These are phyloP conservation scores for Vireo altiloquus DNA, from an alignment of 2,113 vertebrate genomes.

Conservation along the genomic window DNA sequence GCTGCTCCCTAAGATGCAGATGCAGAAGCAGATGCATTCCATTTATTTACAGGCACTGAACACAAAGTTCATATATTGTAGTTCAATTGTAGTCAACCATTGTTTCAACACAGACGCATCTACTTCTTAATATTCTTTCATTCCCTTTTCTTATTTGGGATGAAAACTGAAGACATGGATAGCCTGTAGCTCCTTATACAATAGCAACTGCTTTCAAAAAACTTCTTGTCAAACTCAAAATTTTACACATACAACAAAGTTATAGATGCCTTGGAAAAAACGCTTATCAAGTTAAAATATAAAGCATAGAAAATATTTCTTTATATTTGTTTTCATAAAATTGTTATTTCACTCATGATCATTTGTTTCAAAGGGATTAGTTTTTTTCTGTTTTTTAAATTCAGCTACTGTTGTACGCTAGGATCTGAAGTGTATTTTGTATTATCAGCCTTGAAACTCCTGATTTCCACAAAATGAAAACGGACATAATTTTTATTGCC, in stretches of 20 bases:
- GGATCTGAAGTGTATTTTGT: not conserved
- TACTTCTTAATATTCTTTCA: not conserved
- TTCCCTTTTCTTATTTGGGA: not conserved
- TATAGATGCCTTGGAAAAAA: not conserved
- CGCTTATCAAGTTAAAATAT: not conserved
- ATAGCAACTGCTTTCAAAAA: not conserved
- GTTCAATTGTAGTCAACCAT: not conserved
- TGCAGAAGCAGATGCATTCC: not conserved
- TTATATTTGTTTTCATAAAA: not conserved
- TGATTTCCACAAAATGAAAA: not conserved
- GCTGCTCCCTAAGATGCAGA: not conserved
- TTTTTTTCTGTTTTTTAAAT: not conserved
- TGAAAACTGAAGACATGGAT: not conserved
- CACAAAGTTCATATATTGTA: not conserved
- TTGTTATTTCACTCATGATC: not conserved
- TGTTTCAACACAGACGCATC: not conserved
- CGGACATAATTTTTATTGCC: not conserved
- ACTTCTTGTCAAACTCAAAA: not conserved
- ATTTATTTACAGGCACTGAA: not conserved
- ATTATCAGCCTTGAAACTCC: not conserved
- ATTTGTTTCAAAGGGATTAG: not conserved
- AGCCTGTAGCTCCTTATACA: not conserved
- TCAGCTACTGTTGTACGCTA: not conserved
- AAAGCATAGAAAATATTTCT: not conserved
- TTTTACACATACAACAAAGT: not conserved